These are phyloP conservation scores for Phorcus lineatus DNA, from an alignment of 2,888 invertebrate genomes.

Conservation along the genomic window DNA sequence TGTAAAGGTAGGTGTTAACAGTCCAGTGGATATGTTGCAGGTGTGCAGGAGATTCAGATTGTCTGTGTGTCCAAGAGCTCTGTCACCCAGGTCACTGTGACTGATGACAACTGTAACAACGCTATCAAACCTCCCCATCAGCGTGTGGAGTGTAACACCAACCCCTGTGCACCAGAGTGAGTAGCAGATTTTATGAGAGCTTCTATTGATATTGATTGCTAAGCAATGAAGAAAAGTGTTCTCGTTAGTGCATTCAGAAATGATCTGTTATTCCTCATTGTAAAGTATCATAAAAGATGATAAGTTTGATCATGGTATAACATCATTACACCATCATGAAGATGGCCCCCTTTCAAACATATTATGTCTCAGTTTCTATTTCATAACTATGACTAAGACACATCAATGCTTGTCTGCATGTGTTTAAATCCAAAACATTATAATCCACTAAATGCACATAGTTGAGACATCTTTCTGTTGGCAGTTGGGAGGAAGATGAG, in stretches of 20 bases:
- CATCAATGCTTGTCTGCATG: no score
- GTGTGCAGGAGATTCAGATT: slow-evolving; percentile 82
- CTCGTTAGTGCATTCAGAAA: not conserved
- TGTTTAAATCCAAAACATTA: no score
- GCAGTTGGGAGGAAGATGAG: slow-evolving; percentile 85
- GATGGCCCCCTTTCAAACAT: no score
- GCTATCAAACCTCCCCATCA: slow-evolving; percentile 80
- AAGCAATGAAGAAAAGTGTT: not conserved
- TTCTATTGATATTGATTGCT: not conserved
- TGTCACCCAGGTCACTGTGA: slow-evolving; percentile 80
- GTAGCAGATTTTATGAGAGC: slow-evolving; percentile 22
- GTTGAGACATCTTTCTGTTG: not conserved
- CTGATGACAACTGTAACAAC: slow-evolving; percentile 81
- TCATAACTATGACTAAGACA: no score
- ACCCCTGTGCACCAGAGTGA: slow-evolving; percentile 85
- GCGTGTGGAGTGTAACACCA: slow-evolving; percentile 81
- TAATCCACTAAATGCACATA: no score
- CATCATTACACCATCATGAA: no score
- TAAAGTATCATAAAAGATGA: no score
- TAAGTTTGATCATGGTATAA: no score
- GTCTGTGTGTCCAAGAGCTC: slow-evolving; percentile 82
- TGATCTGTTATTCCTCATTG: no score
- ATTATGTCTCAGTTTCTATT: no score
- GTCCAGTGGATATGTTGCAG: slow-evolving; percentile 69
- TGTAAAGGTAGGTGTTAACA: no score